These are phyloP conservation scores for Crambe crambe DNA, from an alignment of 37 sponge, comb jelly and placozoan species.

Conservation along the genomic window DNA sequence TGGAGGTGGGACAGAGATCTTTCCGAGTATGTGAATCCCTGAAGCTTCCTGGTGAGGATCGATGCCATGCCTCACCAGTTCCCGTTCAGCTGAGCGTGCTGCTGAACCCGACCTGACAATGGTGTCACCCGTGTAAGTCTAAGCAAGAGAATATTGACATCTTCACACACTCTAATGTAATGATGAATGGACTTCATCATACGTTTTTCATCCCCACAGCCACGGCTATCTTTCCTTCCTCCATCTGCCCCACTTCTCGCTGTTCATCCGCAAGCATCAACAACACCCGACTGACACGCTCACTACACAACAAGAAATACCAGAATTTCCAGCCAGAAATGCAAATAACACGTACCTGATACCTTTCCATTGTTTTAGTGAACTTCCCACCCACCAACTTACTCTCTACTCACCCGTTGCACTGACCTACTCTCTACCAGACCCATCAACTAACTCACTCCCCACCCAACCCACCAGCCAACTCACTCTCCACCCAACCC, in stretches of 20 bases:
- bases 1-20: conserved; percentile 66
- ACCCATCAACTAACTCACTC: no score
- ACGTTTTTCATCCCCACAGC: conserved; percentile 88
- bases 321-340: neutral
- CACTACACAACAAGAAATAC: conserved; percentile 44
- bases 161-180: neutral
- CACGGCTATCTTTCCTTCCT: conserved; percentile 85
- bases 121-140: conserved; percentile 82
- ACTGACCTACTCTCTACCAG: conserved; percentile 77
- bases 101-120: conserved; percentile 52
- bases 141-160: neutral
- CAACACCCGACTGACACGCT: conserved; percentile 67
- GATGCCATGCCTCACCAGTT: neutral
- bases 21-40: neutral
- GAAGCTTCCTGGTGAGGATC: neutral
- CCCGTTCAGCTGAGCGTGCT: conserved; percentile 16
- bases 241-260: conserved; percentile 54
- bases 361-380: no score
- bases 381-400: no score
- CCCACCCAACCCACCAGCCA: conserved; percentile 78
- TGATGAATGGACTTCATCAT: neutral
- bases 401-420: no score
- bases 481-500: conserved; percentile 50
- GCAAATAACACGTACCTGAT: no score
- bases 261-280: conserved; percentile 76